Base-by-base conservation (phyloP, 2,888 invertebrate species). In the Agriotes lineatus region DNA sequence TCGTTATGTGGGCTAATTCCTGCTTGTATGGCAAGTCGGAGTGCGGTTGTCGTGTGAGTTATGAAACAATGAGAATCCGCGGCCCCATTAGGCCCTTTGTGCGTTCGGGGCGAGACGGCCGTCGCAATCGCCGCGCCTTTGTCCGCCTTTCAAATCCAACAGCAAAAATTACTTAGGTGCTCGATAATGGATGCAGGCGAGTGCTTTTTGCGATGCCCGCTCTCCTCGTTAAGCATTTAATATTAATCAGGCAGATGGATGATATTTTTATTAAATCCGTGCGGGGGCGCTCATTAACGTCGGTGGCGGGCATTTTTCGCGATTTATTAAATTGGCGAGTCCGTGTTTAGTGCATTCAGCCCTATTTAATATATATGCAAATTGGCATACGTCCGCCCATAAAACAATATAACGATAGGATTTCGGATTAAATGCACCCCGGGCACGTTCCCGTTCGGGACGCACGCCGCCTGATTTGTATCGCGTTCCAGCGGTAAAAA, bases 351-450 rank as follows among this genome's bases (percentile, higher is more conserved):
- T 67, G 54, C 54, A 42, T 67, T 67, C 33, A 54, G 33, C 44
- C 52, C 60, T 35, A 67, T 67, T 67, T 67, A 67, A 67, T 67
- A 67, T 67, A 60, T 56, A 67, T 67, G 67, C 67, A 67, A 67
- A 67, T 67, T 44, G 50, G 37, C 54, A 44, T 59, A 59, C 44
- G 60, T 37, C 18, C 59, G 60, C 30, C 30, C 67, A 56, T 60
- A 67, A 67, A 67, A 48, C 60, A 44, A 67, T 67, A 56, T 33
- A 67, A 67, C 60, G 67, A 67, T 56, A 67, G 54, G 42, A 61
- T 67, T 67, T 67, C 16, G 60, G 37, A 67, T 67, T 60, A 60
- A 67, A 67, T 67, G 30, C 54, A 60, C 60, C 56, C 54, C 30
- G 37, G 9, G 54, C 44, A 67, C 56, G 67, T 66, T 35, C 52